These are phyloP conservation scores for Oenanthe oenanthe DNA, from an alignment of 2,113 vertebrate species.

Conservation along the genomic window DNA sequence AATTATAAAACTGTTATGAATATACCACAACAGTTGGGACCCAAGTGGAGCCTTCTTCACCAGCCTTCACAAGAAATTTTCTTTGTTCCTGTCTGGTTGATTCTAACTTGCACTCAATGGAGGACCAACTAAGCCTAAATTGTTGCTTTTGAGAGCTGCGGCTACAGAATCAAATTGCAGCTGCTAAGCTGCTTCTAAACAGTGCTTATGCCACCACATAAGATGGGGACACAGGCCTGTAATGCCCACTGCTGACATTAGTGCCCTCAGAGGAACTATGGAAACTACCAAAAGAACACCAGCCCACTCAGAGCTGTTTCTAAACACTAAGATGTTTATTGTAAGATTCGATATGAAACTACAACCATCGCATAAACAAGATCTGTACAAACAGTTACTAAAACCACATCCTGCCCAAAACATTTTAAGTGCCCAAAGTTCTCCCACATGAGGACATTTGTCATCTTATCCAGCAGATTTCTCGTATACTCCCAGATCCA, in stretches of 20 bases:
- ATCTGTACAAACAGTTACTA: not conserved
- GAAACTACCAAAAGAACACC: not conserved
- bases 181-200: not conserved
- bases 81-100: not conserved
- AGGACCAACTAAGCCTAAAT: not conserved
- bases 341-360: not conserved
- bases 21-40: accelerated
- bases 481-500: not conserved
- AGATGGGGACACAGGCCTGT: not conserved
- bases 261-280: not conserved
- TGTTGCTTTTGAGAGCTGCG: not conserved
- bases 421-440: not conserved
- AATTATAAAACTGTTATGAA: not conserved
- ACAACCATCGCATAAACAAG: not conserved
- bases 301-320: not conserved
- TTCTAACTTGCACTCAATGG: not conserved
- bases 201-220: not conserved
- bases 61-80: accelerated
- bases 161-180: not conserved
- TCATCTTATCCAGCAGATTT: not conserved
- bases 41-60: not conserved
- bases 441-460: not conserved
- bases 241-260: not conserved
- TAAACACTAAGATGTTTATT: not conserved
- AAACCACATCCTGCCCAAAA: not conserved